A percentile compares a stretch with the other conserved stretches of the same genome.
Evolutionary conservation across 1,140 invertebrate species (phyloP).

Genomic region (Orchesella cincta): DNA sequence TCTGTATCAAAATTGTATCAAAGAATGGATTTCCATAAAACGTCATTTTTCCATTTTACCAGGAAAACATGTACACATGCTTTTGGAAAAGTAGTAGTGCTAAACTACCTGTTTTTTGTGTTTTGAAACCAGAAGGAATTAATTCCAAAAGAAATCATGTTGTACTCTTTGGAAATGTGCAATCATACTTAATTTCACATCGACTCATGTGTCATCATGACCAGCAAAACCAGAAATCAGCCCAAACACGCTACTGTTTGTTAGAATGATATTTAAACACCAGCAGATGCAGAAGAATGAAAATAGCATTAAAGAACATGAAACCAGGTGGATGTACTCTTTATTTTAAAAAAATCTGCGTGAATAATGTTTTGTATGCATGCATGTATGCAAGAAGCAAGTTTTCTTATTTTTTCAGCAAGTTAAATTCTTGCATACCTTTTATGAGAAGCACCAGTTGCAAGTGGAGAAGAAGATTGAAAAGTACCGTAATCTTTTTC

Average conservation of each 20-base stretch:
- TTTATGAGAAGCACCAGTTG: background rate
- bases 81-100: too few relatives aligned
- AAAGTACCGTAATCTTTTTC: constrained; percentile 18
- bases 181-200: constrained; percentile 4
- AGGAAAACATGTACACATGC: too few relatives aligned
- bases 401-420: constrained; percentile 21
- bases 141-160: constrained; percentile 11
- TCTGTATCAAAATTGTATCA: too few relatives aligned
- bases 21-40: too few relatives aligned
- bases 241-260: background rate
- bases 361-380: constrained; percentile 23
- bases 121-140: too few relatives aligned
- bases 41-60: too few relatives aligned
- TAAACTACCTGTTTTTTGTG: too few relatives aligned
- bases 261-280: background rate
- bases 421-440: background rate
- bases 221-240: constrained; percentile 21
- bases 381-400: constrained; percentile 18
- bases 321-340: constrained; percentile 21
- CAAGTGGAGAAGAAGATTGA: constrained; percentile 4
- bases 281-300: background rate
- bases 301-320: background rate
- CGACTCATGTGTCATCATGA: constrained; percentile 6
- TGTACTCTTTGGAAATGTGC: background rate
- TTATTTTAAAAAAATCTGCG: constrained; percentile 13